A percentile compares a stretch with the other conserved stretches of the same genome.
phyloP scores from a whole-genome alignment of 1,140 invertebrate genomes.

The Solen grandis region DNA sequence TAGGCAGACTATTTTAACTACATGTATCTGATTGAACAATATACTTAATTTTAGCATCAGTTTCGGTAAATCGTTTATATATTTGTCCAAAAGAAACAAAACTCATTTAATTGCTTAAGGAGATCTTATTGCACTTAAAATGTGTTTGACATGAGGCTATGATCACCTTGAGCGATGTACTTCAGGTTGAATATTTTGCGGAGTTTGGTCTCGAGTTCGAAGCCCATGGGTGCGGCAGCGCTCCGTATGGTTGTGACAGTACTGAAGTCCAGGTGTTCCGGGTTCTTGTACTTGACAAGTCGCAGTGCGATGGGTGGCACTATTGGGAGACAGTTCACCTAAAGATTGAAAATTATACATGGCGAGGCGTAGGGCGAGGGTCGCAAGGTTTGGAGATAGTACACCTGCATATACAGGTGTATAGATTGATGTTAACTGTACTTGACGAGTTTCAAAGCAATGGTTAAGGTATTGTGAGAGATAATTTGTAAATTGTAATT shows the following conservation, averaged over 20 bases:
- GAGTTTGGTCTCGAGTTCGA: slow-evolving; percentile 30
- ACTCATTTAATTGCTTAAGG: not conserved
- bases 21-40: too few species aligned
- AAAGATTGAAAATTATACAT: not conserved
- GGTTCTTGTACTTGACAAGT: slow-evolving; percentile 24
- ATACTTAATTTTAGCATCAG: too few species aligned
- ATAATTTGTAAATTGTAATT: too few species aligned
- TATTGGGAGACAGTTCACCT: slow-evolving; percentile 32
- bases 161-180: slow-evolving; percentile 50
- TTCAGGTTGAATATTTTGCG: slow-evolving; percentile 22
- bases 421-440: too few species aligned
- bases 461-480: too few species aligned
- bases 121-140: not conserved
- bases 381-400: too few species aligned
- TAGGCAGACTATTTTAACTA: too few species aligned
- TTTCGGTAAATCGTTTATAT: too few species aligned
- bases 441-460: too few species aligned
- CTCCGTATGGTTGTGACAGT: slow-evolving; percentile 16
- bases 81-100: not conserved
- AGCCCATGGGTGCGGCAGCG: slow-evolving; percentile 44
- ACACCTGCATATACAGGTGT: too few species aligned
- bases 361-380: too few species aligned
- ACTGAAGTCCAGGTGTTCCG: slow-evolving; percentile 30
- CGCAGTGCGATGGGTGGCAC: slow-evolving; percentile 42
- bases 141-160: not conserved